Percentiles rank a stretch among this genome's conserved stretches.
phyloP scores from a whole-genome alignment of 2,113 vertebrate species.

The Oreocharis arfaki region DNA sequence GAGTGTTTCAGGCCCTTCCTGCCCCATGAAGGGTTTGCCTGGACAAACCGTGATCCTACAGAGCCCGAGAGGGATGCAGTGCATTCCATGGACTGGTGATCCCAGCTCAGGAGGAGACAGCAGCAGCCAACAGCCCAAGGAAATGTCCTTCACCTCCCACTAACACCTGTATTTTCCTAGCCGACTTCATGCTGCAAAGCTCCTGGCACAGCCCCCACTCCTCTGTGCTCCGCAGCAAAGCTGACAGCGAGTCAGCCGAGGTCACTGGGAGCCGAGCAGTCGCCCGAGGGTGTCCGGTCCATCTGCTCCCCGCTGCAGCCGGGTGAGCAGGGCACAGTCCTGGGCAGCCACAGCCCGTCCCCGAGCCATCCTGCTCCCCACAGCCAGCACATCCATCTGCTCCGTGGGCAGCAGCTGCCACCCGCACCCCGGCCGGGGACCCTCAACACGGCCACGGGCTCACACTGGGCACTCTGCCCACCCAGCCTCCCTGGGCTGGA shows the following conservation, averaged over 20 bases:
- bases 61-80: neutral
- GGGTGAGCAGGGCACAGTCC: neutral
- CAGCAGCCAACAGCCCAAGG: neutral
- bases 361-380: neutral
- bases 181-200: neutral
- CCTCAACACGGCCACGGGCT: rapidly evolving
- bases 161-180: rapidly evolving
- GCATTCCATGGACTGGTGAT: neutral
- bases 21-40: neutral
- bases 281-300: neutral
- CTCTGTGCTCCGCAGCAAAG: neutral
- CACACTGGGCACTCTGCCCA: rapidly evolving
- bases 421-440: neutral
- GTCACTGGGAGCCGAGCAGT: neutral
- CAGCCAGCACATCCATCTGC: neutral
- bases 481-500: neutral
- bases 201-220: neutral
- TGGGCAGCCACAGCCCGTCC: neutral
- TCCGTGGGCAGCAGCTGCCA: neutral
- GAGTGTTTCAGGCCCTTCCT: neutral
- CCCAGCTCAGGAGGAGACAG: rapidly evolving
- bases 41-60: rapidly evolving
- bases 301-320: rapidly evolving
- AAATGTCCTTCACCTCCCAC: neutral
- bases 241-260: rapidly evolving